Evolutionary conservation across 2,888 invertebrate species (phyloP).

Genomic region (Craniophora ligustri): DNA sequence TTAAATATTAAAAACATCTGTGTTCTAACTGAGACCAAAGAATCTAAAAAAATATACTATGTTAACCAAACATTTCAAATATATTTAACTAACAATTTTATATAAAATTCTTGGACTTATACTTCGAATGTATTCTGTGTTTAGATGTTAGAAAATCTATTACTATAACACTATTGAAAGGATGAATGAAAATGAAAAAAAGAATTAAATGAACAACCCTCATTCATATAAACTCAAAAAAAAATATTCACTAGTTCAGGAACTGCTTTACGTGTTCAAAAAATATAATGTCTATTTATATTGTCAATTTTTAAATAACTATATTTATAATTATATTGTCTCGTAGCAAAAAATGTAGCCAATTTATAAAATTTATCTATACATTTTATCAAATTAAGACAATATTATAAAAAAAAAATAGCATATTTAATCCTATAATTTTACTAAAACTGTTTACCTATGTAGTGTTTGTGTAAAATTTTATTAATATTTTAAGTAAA

Average conservation of each 20-base stretch:
- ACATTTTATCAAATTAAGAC: conserved; percentile 37
- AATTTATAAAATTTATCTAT: conserved; percentile 35
- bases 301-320: conserved; percentile 50
- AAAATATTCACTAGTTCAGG: background rate
- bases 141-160: conserved; percentile 13
- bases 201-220: too few relatives aligned
- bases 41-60: conserved; percentile 31
- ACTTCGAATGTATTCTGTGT: conserved; percentile 7
- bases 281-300: conserved; percentile 38
- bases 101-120: conserved; percentile 17
- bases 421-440: conserved; percentile 42
- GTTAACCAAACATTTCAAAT: conserved; percentile 31
- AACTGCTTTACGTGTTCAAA: conserved; percentile 29
- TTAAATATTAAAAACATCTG: conserved; percentile 39
- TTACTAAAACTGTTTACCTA: conserved; percentile 40
- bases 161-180: too few relatives aligned
- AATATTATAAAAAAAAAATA: conserved; percentile 30
- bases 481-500: conserved; percentile 33
- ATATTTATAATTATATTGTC: conserved; percentile 14
- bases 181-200: too few relatives aligned
- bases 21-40: conserved; percentile 62
- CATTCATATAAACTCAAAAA: too few relatives aligned
- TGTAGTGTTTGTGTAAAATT: conserved; percentile 37
- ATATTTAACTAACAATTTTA: conserved; percentile 62
- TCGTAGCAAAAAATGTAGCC: conserved; percentile 23